These are phyloP conservation scores for Trichomycterus rosablanca DNA, from an alignment of 2,113 vertebrate species.

Conservation along the genomic window DNA sequence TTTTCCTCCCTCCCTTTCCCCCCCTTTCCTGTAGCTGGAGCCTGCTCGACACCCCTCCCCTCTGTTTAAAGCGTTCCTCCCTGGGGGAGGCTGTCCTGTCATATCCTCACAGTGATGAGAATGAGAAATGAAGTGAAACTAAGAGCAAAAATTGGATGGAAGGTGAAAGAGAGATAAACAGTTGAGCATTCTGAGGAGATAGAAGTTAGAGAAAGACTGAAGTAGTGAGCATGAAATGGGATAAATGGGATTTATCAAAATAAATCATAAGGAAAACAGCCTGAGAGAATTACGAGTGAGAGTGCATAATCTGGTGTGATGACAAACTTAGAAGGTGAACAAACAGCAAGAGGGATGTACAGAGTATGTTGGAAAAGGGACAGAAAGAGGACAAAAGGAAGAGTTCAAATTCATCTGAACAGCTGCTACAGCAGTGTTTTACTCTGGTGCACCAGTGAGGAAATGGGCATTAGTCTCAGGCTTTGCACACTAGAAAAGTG, in stretches of 20 bases:
- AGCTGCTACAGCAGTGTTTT: conserved; percentile 53
- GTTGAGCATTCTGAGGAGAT: conserved; percentile 11
- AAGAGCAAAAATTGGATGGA: conserved; percentile 11
- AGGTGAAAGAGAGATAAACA: not conserved
- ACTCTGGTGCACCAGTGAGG: conserved; percentile 18
- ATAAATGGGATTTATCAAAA: no score
- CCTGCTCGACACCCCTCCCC: conserved; percentile 41
- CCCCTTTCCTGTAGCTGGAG: conserved; percentile 40
- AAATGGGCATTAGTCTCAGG: conserved; percentile 13
- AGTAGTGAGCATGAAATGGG: not conserved
- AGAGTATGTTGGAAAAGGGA: not conserved
- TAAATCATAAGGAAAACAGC: no score
- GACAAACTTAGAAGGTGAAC: no score
- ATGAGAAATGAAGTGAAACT: conserved; percentile 11
- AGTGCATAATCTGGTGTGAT: no score
- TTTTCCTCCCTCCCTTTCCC: conserved; percentile 44
- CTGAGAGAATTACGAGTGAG: no score
- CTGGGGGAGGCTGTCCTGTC: conserved; percentile 53
- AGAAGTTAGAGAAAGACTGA: not conserved
- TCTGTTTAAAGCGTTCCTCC: conserved; percentile 53
- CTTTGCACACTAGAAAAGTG: conserved; percentile 10
- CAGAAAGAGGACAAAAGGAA: conserved; percentile 5
- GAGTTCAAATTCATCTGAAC: conserved; percentile 35
- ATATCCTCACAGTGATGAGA: conserved; percentile 38
- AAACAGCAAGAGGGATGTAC: conserved; percentile 36